Evolutionary conservation across 2,113 vertebrate genomes (phyloP).

Genomic region (Oncorhynchus kisutch): DNA sequence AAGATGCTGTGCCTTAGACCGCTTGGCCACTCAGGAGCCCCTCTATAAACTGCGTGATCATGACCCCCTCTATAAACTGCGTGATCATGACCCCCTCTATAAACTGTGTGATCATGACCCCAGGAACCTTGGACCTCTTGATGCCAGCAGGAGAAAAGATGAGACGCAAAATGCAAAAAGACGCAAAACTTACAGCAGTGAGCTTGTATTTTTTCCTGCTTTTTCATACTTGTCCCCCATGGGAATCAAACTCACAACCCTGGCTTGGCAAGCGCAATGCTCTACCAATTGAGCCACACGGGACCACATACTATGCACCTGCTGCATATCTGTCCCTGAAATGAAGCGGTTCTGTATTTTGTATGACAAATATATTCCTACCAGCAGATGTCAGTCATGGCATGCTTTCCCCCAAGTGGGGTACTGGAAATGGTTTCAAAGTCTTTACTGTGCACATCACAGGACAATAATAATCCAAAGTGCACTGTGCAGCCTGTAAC

Average conservation of each 20-base stretch:
- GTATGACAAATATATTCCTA: background rate
- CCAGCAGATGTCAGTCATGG: conserved; percentile 59
- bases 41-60: no score
- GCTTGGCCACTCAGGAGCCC: no score
- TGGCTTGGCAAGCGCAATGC: background rate
- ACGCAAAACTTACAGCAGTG: background rate
- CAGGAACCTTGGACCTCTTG: conserved; percentile 61
- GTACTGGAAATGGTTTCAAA: background rate
- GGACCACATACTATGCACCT: background rate
- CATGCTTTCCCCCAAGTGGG: background rate
- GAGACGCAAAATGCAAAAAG: background rate
- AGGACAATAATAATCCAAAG: background rate
- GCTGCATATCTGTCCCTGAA: background rate
- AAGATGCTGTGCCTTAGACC: no score
- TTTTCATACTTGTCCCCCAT: no score
- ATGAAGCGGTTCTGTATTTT: no score
- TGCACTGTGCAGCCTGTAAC: background rate
- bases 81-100: no score
- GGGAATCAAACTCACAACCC: no score
- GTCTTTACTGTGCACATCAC: background rate
- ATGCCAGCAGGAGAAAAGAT: conserved; percentile 43
- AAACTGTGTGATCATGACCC: no score
- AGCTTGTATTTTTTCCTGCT: no score
- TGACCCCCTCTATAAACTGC: no score
- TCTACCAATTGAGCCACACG: background rate